Percentiles rank a stretch among this genome's conserved stretches.
These are phyloP conservation scores for Calypte anna DNA, from an alignment of 2,113 vertebrate genomes.

Conservation along the genomic window DNA sequence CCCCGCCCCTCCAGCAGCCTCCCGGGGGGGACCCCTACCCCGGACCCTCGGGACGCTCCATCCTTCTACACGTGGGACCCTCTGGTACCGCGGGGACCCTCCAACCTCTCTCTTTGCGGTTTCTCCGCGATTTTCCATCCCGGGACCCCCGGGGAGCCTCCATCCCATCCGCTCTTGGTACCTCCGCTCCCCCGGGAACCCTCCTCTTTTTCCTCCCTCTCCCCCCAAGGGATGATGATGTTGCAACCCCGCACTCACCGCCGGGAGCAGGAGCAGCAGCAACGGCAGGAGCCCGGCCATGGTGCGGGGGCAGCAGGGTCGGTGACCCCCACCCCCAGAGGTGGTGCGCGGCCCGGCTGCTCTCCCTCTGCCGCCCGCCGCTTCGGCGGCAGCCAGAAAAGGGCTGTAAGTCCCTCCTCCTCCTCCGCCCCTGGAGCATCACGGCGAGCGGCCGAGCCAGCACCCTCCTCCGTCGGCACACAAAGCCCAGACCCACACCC, in stretches of 20 bases:
- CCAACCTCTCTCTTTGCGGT: neutral
- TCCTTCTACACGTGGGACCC: neutral
- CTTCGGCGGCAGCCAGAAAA: conserved; percentile 14
- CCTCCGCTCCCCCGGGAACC: neutral
- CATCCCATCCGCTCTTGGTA: neutral
- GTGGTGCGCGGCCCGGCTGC: conserved; percentile 7
- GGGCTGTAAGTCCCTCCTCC: neutral
- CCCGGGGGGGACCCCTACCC: neutral
- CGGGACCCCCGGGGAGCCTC: neutral
- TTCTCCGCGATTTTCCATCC: neutral
- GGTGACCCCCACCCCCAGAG: conserved; percentile 23
- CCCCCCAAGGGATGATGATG: neutral
- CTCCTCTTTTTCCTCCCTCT: too few relatives aligned
- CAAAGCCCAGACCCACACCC: neutral
- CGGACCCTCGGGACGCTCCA: neutral
- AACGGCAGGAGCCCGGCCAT: conserved; percentile 41
- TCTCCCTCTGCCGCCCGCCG: conserved; percentile 41
- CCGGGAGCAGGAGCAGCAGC: conserved; percentile 45
- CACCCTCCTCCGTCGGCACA: neutral
- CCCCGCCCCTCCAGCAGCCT: neutral
- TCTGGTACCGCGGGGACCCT: neutral
- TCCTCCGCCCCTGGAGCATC: neutral
- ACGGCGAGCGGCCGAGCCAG: neutral
- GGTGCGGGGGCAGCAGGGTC: neutral
- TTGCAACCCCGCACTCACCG: neutral